Base-by-base conservation (phyloP, 2,113 vertebrate genomes). In the Nibea albiflora region DNA sequence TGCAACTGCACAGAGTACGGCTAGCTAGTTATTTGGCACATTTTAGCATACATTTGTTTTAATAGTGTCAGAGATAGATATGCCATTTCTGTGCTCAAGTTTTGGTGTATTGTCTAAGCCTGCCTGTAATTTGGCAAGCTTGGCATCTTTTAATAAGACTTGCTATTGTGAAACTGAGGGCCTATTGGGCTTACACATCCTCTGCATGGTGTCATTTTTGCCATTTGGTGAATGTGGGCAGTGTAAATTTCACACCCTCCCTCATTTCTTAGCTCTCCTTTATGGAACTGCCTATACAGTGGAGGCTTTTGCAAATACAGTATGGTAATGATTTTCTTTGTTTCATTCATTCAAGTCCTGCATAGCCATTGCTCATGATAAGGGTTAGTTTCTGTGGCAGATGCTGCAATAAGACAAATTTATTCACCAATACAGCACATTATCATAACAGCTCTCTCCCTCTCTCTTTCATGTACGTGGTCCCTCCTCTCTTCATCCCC, bases 181-280 rank as follows among this genome's bases (percentile, higher is more conserved):
- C 76, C 68, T 83, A 68, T 28, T 81, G 76, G 81, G 62, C 84
- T 92, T 83, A 85, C 87, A 92, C 88, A 44, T 93, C 76, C 69
- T 88, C 82, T 88, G 87, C 76, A 75, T 86, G 72, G 85, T 91
- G 92, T 92, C 73, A 89, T 84, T 84, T 92, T 85, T 89, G 72
- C 91, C 95, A 95, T 93, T 95, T 94, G 93, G 92, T 93, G 89
- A 86, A 90, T 89, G 93, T 95, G 93, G 92, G 94, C 87, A 91
- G 92, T 94, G 91, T 85, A 86, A 89, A 92, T 90, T 92, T 91
- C 76, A 76, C 88, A 54, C 81, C 78, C 73, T 86, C 82, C 54
- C 68, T 80, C 54, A 39, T 81, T 67, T 87, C 78, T 89, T 28
- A 78, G 76, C 79, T 76, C 54, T 83, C 24, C 82, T 86, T 81